Evolutionary conservation across 2,888 invertebrate genomes (phyloP).

Genomic region (Meloe dianella): DNA sequence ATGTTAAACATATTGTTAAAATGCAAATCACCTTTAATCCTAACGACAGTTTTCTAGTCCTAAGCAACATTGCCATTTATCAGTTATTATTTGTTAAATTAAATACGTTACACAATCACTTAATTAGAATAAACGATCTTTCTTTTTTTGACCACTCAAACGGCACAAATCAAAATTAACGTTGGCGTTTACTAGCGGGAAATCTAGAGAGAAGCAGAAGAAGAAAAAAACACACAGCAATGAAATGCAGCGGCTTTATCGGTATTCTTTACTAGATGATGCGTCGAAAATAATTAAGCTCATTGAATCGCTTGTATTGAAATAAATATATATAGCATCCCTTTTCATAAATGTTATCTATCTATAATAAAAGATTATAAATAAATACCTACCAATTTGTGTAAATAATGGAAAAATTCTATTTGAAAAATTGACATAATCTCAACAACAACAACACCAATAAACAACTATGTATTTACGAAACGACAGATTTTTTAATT

Average conservation of each 20-base stretch:
- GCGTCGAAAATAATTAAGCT: background rate
- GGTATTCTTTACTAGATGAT: background rate
- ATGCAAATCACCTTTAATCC: slow-evolving; percentile 51
- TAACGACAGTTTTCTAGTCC: slow-evolving; percentile 53
- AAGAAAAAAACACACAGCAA: no score
- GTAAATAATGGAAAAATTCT: slow-evolving; percentile 1
- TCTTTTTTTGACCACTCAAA: no score
- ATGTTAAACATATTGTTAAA: slow-evolving; percentile 48
- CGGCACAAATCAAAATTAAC: no score
- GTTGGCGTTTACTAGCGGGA: no score
- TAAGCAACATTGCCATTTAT: slow-evolving; percentile 51
- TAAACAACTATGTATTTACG: background rate
- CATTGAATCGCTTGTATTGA: background rate
- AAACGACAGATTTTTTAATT: background rate
- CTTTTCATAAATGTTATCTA: background rate
- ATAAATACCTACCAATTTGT: background rate
- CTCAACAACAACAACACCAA: background rate
- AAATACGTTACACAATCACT: slow-evolving; percentile 13
- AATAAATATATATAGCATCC: background rate
- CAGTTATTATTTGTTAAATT: slow-evolving; percentile 31
- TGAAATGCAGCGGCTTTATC: no score
- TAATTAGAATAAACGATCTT: background rate
- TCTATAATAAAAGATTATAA: background rate
- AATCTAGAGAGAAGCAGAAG: no score
- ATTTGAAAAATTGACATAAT: background rate